Conservation (phyloP, 2,797 vertebrate species). For the Catharus ustulatus region DNA sequence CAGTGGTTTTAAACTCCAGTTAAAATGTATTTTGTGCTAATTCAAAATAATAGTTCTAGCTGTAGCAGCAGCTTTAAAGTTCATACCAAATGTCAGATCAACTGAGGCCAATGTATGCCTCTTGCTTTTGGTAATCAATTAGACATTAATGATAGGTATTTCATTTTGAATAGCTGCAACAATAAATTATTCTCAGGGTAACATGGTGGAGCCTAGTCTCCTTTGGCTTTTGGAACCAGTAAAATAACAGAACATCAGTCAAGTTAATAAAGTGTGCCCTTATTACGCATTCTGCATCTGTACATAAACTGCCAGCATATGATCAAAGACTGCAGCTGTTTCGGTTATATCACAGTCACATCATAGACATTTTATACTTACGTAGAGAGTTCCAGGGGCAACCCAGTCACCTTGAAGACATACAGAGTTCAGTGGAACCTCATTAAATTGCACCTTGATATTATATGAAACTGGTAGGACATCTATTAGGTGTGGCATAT, state of each 20-base stretch:
- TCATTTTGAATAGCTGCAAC: constrained; percentile 15
- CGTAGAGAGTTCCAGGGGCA: background rate
- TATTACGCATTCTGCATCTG: constrained; percentile 37
- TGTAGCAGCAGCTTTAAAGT: background rate
- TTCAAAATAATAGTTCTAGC: background rate
- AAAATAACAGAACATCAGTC: constrained; percentile 62
- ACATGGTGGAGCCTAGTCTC: background rate
- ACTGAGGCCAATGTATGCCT: background rate
- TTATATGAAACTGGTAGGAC: background rate
- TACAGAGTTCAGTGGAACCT: background rate
- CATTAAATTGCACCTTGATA: background rate
- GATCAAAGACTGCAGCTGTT: constrained; percentile 58
- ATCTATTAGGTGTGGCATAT: background rate
- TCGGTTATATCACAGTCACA: constrained; percentile 19
- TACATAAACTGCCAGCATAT: background rate
- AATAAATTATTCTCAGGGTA: constrained; percentile 28
- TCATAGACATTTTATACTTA: constrained; percentile 11
- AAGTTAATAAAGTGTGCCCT: constrained; percentile 63
- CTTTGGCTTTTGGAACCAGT: constrained; percentile 47
- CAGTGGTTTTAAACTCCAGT: constrained; percentile 23
- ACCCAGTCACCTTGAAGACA: background rate
- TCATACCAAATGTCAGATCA: background rate
- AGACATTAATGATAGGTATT: constrained; percentile 26
- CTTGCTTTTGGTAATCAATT: constrained; percentile 37
- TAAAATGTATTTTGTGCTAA: constrained; percentile 16